Base-by-base conservation (phyloP, 64 coral and sea anemone species). In the Hydrozoanthus tunicans region DNA sequence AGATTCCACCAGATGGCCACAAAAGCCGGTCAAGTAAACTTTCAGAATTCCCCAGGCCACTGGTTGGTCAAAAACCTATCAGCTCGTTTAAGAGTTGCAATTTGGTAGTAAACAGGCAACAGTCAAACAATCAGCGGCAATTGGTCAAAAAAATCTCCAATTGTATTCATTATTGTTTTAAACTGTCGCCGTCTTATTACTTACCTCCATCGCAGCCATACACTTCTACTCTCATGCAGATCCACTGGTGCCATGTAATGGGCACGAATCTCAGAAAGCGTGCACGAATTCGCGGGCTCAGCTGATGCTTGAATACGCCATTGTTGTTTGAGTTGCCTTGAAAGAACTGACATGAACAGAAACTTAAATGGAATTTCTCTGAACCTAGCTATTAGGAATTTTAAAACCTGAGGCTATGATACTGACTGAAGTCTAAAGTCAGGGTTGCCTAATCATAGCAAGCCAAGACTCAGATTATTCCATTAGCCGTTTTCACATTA, bases 161-260 rank as follows among this genome's bases (percentile, higher is more conserved):
- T 43, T 43, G 32, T 43, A 43, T 43, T 43, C 32, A 43, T 43
- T 43, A 20, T 20, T 20, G 20, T 20, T 20, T 20, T 20, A 20
- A 20, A 20, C 20, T 43, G 32, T 43, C 32, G 32, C 0, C 32
- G 32, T 43, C 17, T 15, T 3, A 17, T 55, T 24, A 80, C 77
- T 91, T 64, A 96, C 95, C 95, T 58, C 89, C 95, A 70, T 67
- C 62, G 62, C 95, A 96, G n/a, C 95, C 95, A 7, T 89, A 96
- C 4, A 93, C 58, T 78, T 96, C 95, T 7, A 89, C 82, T 70
- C 95, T 85, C 95, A 96, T 96, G 67, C 95, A 96, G 51, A 93
- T 90, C 89, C 89, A 93, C 5, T 71, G 89, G 23, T 96, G 66
- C 95, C 95, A 96, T 0, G 89, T 58, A 3, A 96, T 78, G 7